Evolutionary conservation across 2,888 invertebrate species (phyloP).

Genomic region (Cyrtodaria siliqua): DNA sequence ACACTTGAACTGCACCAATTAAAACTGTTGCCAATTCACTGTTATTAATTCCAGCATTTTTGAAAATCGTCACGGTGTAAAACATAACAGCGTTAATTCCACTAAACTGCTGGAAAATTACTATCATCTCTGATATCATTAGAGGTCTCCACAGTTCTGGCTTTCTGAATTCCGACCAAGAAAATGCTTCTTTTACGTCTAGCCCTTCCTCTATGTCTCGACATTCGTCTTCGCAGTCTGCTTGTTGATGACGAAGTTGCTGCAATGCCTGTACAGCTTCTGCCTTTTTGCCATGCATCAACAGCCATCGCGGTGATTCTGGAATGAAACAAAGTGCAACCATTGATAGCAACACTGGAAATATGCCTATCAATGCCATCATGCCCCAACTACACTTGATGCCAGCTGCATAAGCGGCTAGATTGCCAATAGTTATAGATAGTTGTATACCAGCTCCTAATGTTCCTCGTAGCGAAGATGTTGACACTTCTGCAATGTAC

Average conservation of each 20-base stretch:
- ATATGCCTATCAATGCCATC: constrained; percentile 92
- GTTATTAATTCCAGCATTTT: constrained; percentile 91
- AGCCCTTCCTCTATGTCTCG: constrained; percentile 83
- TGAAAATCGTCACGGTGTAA: constrained; percentile 94
- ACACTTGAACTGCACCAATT: constrained; percentile 95
- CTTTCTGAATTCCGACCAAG: constrained; percentile 89
- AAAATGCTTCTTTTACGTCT: constrained; percentile 86
- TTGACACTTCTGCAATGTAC: constrained; percentile 96
- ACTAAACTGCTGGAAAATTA: constrained; percentile 98
- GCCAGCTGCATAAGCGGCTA: constrained; percentile 92
- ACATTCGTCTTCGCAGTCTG: constrained; percentile 88
- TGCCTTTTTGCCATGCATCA: constrained; percentile 91
- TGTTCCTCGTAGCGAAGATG: constrained; percentile 96
- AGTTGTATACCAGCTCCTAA: constrained; percentile 96
- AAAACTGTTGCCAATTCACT: constrained; percentile 91
- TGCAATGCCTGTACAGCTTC: constrained; percentile 92
- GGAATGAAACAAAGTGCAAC: constrained; percentile 93
- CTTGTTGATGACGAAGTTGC: constrained; percentile 93
- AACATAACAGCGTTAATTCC: constrained; percentile 99
- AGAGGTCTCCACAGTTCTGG: constrained; percentile 91
- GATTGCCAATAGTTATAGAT: constrained; percentile 93
- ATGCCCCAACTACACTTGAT: constrained; percentile 92
- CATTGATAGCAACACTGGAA: constrained; percentile 92
- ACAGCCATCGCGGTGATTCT: constrained; percentile 97
- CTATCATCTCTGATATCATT: constrained; percentile 93